Evolutionary conservation across 2,888 invertebrate genomes (phyloP).

Genomic region (Epinotia bilunana): DNA sequence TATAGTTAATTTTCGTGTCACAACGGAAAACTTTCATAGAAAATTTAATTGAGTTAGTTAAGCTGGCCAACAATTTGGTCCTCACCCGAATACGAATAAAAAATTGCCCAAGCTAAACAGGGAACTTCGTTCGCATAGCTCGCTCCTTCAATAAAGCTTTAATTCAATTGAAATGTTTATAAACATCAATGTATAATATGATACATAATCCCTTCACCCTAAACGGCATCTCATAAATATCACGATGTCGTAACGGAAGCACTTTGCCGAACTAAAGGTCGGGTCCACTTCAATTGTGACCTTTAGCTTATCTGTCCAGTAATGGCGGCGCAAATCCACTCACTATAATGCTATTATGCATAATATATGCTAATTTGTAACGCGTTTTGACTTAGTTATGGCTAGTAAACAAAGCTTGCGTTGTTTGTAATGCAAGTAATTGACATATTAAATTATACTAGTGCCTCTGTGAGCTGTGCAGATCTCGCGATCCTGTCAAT

Average conservation of each 20-base stretch:
- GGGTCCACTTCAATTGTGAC: conserved; percentile 54
- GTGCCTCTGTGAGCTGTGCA: too few species aligned
- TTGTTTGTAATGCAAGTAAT: background rate
- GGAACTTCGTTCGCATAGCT: too few species aligned
- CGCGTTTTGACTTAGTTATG: conserved; percentile 29
- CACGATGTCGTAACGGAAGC: conserved; percentile 44
- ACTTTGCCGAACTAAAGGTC: conserved; percentile 46
- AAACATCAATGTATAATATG: too few species aligned
- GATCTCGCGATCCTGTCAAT: too few species aligned
- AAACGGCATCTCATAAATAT: conserved; percentile 16
- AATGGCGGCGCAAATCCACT: conserved; percentile 62
- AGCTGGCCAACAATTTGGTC: too few species aligned
- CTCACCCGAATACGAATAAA: too few species aligned
- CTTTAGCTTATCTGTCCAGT: conserved; percentile 67
- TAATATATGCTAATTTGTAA: conserved; percentile 39
- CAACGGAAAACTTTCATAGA: too few species aligned
- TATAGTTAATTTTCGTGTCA: too few species aligned
- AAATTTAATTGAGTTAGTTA: too few species aligned
- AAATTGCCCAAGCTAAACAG: too few species aligned
- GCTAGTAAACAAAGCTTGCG: background rate
- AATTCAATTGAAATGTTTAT: too few species aligned
- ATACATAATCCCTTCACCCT: conserved; percentile 33
- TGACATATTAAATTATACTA: background rate
- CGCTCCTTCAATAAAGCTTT: too few species aligned
- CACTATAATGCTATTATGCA: conserved; percentile 43